A percentile compares a stretch with the other conserved stretches of the same genome.
These are phyloP conservation scores for Drosophila prostipennis DNA, from an alignment of 2,888 invertebrate species.

Conservation along the genomic window DNA sequence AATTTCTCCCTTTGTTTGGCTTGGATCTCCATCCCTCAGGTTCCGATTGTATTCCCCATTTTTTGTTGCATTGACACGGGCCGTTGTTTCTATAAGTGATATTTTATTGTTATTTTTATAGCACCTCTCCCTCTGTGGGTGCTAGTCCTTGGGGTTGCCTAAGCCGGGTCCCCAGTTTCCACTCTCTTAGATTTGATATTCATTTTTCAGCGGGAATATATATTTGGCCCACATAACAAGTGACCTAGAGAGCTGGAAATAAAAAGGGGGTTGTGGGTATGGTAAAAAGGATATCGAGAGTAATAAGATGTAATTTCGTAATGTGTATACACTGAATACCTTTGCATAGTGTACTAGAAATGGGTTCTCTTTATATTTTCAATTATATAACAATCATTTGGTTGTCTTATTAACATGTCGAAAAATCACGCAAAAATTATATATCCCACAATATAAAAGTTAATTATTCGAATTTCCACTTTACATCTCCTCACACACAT, in stretches of 20 bases:
- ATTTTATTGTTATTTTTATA: conserved; percentile 39
- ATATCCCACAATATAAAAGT: not conserved
- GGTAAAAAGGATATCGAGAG: not conserved
- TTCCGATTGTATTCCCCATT: conserved; percentile 17
- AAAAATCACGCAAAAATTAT: not conserved
- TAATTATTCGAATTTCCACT: conserved; percentile 4
- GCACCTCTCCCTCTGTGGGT: not conserved
- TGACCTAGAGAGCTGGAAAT: conserved; percentile 8
- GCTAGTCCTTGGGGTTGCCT: conserved; percentile 14
- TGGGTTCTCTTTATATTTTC: not conserved
- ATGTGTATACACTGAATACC: too few species aligned
- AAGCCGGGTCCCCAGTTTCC: conserved; percentile 15
- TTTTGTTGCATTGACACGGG: conserved; percentile 19
- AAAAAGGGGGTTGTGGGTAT: not conserved
- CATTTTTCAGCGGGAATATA: conserved; percentile 7
- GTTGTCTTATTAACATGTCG: not conserved
- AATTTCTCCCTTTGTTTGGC: conserved; percentile 10
- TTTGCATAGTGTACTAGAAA: too few species aligned
- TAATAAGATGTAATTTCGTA: not conserved
- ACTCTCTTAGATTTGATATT: conserved; percentile 14
- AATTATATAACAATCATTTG: not conserved
- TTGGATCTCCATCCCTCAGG: conserved; percentile 1
- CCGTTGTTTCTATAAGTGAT: conserved; percentile 30
- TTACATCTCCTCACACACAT: conserved; percentile 1
- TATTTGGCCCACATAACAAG: conserved; percentile 25